Evolutionary conservation across 1,140 invertebrate genomes (phyloP).

Genomic region (Acromyrmex echinatior): DNA sequence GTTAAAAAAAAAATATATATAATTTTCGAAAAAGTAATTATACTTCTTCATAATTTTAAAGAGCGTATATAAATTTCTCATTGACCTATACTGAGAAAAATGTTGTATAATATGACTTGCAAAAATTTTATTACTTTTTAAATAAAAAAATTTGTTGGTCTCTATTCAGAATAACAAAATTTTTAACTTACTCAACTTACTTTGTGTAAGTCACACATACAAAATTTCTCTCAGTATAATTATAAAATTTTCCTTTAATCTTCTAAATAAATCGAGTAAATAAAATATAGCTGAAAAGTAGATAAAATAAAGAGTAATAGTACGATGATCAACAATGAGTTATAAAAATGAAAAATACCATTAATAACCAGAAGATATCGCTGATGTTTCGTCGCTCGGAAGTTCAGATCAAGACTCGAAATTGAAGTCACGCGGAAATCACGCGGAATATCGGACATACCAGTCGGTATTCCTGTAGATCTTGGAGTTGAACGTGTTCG

Average conservation of each 20-base stretch:
- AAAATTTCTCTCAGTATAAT: too few relatives aligned
- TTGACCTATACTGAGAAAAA: neutral
- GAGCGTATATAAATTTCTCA: neutral
- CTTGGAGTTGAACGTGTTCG: conserved; percentile 60
- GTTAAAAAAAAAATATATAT: neutral
- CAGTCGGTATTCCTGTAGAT: conserved; percentile 9
- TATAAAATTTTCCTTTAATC: neutral
- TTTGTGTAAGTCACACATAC: too few relatives aligned
- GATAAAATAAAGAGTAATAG: neutral
- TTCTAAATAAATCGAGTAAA: neutral
- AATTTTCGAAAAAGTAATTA: neutral
- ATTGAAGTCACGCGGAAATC: conserved; percentile 34
- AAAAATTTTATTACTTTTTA: too few relatives aligned
- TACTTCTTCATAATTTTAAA: neutral
- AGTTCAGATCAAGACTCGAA: conserved; percentile 1
- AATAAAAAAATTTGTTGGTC: too few relatives aligned
- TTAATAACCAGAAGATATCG: conserved; percentile 11
- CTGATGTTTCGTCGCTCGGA: neutral
- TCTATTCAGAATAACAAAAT: too few relatives aligned
- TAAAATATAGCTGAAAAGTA: neutral
- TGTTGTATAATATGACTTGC: too few relatives aligned
- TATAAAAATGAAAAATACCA: neutral
- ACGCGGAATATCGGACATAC: conserved; percentile 48
- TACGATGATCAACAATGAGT: neutral
- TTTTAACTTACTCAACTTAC: too few relatives aligned